Evolutionary conservation across 1,140 invertebrate species (phyloP).

Genomic region (Drosophila paulistorum): DNA sequence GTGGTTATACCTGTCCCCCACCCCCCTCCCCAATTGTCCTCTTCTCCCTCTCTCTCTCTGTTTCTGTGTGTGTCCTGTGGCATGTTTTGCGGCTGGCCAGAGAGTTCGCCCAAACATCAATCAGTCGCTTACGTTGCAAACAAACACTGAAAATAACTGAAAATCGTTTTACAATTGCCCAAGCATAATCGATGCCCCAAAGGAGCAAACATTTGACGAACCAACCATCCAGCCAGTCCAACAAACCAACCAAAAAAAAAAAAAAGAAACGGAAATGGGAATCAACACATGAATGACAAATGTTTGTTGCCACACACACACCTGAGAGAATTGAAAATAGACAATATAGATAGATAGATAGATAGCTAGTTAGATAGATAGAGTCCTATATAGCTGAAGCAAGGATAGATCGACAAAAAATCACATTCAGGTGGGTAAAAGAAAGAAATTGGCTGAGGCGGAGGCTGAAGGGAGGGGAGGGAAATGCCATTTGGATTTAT

Average conservation of each 20-base stretch:
- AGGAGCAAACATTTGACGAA: conserved; percentile 74
- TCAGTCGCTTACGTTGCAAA: conserved; percentile 38
- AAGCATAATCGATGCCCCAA: conserved; percentile 79
- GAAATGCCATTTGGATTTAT: conserved; percentile 9
- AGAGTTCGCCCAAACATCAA: conserved; percentile 63
- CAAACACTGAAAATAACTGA: conserved; percentile 65
- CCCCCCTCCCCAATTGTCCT: not conserved
- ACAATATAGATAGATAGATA: conserved; percentile 9
- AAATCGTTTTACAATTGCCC: conserved; percentile 82
- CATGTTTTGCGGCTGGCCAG: conserved; percentile 65
- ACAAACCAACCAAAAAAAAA: conserved; percentile 18
- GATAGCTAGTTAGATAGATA: conserved; percentile 34
- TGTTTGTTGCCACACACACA: conserved; percentile 45
- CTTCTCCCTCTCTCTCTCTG: not conserved
- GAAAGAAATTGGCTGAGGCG: not conserved
- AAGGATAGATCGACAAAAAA: conserved; percentile 55
- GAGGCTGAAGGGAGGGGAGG: not conserved
- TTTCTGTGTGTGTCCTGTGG: conserved; percentile 44
- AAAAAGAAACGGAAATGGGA: conserved; percentile 70
- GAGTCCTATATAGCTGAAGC: conserved; percentile 63
- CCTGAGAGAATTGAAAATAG: conserved; percentile 15
- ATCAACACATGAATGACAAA: conserved; percentile 83
- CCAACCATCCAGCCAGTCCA: conserved; percentile 4
- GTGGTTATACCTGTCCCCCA: conserved; percentile 41
- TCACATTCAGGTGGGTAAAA: too few species aligned